These are phyloP conservation scores for Actinemys pallida DNA, from an alignment of 2,113 vertebrate genomes.

Conservation along the genomic window DNA sequence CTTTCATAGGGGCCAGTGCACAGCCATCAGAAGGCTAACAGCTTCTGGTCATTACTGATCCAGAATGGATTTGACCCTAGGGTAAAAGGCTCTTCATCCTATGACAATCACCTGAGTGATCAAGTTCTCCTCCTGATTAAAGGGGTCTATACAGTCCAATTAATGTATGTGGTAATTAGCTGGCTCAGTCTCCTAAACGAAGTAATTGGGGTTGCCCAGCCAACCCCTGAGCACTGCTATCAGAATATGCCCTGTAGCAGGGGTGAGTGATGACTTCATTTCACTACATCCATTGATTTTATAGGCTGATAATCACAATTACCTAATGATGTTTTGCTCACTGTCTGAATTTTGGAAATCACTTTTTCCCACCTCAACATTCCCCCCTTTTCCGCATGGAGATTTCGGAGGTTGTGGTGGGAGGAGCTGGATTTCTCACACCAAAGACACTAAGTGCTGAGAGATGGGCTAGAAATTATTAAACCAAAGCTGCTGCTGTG, in stretches of 20 bases:
- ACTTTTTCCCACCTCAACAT: not conserved
- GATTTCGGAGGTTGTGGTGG: not conserved
- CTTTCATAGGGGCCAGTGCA: not conserved
- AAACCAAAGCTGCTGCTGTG: not conserved
- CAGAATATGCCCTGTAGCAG: rapidly evolving
- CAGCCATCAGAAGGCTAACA: rapidly evolving
- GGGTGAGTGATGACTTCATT: not conserved
- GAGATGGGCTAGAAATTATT: not conserved
- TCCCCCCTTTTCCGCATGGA: not conserved
- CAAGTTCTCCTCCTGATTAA: not conserved
- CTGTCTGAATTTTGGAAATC: rapidly evolving
- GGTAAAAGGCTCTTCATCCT: not conserved
- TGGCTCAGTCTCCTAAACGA: not conserved
- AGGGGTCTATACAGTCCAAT: rapidly evolving
- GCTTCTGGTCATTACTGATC: not conserved
- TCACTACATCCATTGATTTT: rapidly evolving
- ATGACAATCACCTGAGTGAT: not conserved
- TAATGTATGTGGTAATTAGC: not conserved
- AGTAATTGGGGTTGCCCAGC: not conserved
- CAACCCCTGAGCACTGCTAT: rapidly evolving
- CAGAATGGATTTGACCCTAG: not conserved
- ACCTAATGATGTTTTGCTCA: not conserved
- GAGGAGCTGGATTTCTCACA: not conserved
- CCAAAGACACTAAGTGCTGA: rapidly evolving
- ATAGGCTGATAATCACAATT: not conserved